Conservation (phyloP, 2,888 invertebrate species). For the Protonemura montana region DNA sequence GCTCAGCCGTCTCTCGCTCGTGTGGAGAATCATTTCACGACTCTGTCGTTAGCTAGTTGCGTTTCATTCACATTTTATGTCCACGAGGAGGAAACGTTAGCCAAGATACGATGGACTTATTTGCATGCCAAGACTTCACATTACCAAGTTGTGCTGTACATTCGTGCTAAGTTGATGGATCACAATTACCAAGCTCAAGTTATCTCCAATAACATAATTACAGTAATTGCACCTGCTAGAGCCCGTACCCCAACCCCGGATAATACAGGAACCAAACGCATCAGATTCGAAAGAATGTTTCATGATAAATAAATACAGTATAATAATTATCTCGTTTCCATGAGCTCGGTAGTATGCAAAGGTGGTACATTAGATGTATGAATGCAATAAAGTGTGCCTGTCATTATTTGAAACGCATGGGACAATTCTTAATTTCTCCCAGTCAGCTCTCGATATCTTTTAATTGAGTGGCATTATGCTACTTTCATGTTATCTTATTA, state of each 20-base stretch:
- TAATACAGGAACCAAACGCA: background rate
- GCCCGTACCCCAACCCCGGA: background rate
- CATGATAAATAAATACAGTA: conserved; percentile 9
- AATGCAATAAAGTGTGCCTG: background rate
- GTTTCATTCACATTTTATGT: background rate
- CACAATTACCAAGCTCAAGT: conserved; percentile 44
- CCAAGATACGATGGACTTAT: background rate
- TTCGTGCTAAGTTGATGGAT: conserved; percentile 43
- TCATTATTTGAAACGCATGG: background rate
- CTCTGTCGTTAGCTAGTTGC: background rate
- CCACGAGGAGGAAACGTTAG: conserved; percentile 1
- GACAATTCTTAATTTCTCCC: background rate
- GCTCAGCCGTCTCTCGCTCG: background rate
- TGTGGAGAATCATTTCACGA: background rate
- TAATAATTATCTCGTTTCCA: background rate
- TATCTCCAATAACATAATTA: conserved; percentile 1
- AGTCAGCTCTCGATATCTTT: background rate
- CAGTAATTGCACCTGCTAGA: background rate
- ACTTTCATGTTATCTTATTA: conserved; percentile 7
- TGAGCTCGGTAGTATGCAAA: background rate
- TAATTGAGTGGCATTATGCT: background rate
- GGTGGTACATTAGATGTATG: background rate
- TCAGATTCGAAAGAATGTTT: background rate
- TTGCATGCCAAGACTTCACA: background rate
- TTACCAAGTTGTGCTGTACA: conserved; percentile 26